Evolutionary conservation across 1,140 invertebrate genomes (phyloP).

Genomic region (Dermatophagoides farinae): DNA sequence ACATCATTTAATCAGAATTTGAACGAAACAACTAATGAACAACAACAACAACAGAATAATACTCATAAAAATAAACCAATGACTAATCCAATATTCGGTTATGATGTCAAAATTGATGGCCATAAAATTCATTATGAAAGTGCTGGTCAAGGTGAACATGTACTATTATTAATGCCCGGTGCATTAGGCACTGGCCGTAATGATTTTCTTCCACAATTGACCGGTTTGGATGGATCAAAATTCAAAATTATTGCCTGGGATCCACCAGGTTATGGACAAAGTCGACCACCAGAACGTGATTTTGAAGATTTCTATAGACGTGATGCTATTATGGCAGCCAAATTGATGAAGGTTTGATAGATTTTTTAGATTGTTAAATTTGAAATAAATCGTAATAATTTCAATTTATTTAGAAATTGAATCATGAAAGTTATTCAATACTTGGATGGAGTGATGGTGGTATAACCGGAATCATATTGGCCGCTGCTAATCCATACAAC

Average conservation of each 20-base stretch:
- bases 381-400: background rate
- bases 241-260: conserved; percentile 15
- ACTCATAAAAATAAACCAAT: background rate
- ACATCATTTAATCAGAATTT: no score
- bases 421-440: conserved; percentile 5
- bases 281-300: conserved; percentile 11
- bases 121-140: conserved; percentile 46
- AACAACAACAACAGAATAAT: background rate
- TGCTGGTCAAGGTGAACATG: conserved; percentile 42
- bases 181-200: background rate
- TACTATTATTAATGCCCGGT: conserved; percentile 46
- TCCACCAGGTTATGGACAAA: conserved; percentile 14
- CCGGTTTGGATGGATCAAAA: background rate
- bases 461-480: conserved; percentile 8
- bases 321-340: conserved; percentile 10
- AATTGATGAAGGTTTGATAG: conserved; percentile 12
- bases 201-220: conserved; percentile 9
- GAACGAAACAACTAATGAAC: background rate
- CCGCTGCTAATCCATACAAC: background rate
- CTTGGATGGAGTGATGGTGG: conserved; percentile 14
- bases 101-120: conserved; percentile 33
- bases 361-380: background rate
- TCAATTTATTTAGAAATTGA: background rate
- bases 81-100: background rate
- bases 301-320: conserved; percentile 11